Conservation (phyloP, 1,140 invertebrate genomes). For the Ceratina calcarata region DNA sequence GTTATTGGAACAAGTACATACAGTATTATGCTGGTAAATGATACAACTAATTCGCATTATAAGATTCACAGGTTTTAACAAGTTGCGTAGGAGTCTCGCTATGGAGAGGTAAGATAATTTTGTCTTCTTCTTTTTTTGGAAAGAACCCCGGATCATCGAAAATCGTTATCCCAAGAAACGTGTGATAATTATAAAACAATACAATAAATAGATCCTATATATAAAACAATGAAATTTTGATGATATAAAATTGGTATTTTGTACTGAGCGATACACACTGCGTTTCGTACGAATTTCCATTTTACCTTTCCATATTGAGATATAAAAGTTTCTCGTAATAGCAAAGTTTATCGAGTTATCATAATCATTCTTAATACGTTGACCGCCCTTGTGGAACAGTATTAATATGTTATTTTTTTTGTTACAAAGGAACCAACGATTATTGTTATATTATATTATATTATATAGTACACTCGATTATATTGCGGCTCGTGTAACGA, state of each 20-base stretch:
- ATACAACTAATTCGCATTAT: conserved; percentile 59
- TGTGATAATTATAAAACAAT: conserved; percentile 2
- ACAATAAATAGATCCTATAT: conserved; percentile 18
- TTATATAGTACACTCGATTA: conserved; percentile 19
- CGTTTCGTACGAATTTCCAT: background rate
- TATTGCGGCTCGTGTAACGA: conserved; percentile 4
- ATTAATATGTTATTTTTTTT: conserved; percentile 19
- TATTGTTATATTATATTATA: conserved; percentile 30
- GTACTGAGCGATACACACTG: conserved; percentile 53
- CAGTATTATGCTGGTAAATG: conserved; percentile 68
- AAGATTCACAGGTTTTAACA: conserved; percentile 59
- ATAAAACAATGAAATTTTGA: conserved; percentile 40
- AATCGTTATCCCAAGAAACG: background rate
- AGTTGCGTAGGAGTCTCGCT: conserved; percentile 60
- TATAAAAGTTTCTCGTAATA: conserved; percentile 59
- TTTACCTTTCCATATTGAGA: conserved; percentile 65
- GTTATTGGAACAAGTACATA: conserved; percentile 71
- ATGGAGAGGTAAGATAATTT: conserved; percentile 63
- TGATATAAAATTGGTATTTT: conserved; percentile 46
- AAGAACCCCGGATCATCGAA: conserved; percentile 26
- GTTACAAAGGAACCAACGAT: conserved; percentile 49
- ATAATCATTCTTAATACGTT: conserved; percentile 58
- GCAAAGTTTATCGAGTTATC: conserved; percentile 55
- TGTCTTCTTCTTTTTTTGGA: conserved; percentile 42
- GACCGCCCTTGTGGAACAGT: conserved; percentile 35